phyloP scores from a whole-genome alignment of 2,888 invertebrate genomes.

The Tuta absoluta region DNA sequence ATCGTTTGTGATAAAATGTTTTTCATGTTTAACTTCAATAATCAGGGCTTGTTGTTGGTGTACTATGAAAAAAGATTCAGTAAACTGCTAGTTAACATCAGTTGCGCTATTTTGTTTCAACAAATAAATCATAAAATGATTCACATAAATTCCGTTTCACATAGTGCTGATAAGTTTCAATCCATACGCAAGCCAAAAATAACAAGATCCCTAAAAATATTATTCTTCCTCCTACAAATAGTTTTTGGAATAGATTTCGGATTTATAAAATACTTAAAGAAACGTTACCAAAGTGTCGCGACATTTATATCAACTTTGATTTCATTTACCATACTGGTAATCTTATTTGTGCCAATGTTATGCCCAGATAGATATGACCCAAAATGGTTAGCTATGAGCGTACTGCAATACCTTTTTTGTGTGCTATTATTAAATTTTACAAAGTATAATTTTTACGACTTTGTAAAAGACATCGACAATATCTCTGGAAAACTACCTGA shows the following conservation, averaged over 20 bases:
- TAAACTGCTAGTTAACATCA: too few species aligned
- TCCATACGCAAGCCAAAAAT: neutral
- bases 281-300: neutral
- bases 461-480: neutral
- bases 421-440: neutral
- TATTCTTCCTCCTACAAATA: constrained; percentile 2
- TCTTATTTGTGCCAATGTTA: neutral
- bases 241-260: constrained; percentile 16
- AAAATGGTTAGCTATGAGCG: neutral
- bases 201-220: constrained; percentile 3
- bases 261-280: neutral
- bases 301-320: constrained; percentile 1
- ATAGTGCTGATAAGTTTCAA: too few species aligned
- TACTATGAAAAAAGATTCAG: too few species aligned
- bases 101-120: too few species aligned
- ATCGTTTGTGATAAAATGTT: too few species aligned
- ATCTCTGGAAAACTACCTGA: neutral
- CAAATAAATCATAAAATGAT: too few species aligned
- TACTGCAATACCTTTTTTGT: neutral
- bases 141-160: too few species aligned
- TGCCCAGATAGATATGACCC: neutral
- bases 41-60: too few species aligned
- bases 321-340: neutral
- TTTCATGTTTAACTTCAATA: too few species aligned
- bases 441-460: constrained; percentile 3